Evolutionary conservation across 2,113 vertebrate genomes (phyloP).

Genomic region (Perca fluviatilis): DNA sequence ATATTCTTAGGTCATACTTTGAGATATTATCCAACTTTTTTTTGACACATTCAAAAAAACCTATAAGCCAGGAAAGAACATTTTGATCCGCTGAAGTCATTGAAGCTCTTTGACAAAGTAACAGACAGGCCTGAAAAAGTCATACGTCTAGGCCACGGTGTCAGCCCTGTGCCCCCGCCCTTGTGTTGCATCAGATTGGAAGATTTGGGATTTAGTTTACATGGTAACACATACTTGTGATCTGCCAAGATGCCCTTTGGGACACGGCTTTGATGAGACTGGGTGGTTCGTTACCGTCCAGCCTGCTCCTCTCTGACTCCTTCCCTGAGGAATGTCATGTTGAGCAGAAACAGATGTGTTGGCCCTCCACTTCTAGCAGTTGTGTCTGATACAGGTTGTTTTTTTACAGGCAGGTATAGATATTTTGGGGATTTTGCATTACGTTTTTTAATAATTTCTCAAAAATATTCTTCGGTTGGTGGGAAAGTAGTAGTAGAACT

Average conservation of each 20-base stretch:
- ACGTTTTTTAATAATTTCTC: slow-evolving; percentile 2
- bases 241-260: background rate
- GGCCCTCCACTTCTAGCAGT: slow-evolving; percentile 12
- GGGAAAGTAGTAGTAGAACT: background rate
- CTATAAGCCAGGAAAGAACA: background rate
- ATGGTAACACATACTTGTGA: slow-evolving; percentile 20
- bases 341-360: slow-evolving; percentile 62
- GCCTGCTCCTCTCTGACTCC: slow-evolving; percentile 7
- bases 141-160: slow-evolving; percentile 1
- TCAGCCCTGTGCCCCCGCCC: slow-evolving; percentile 34
- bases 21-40: slow-evolving; percentile 5
- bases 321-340: slow-evolving; percentile 53
- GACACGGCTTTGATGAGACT: background rate
- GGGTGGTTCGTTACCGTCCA: slow-evolving; percentile 16
- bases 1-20: background rate
- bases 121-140: slow-evolving; percentile 20
- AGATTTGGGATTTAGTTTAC: slow-evolving; percentile 37
- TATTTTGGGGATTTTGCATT: background rate
- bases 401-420: background rate
- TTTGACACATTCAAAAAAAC: background rate
- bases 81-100: slow-evolving; percentile 57
- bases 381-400: background rate
- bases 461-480: background rate
- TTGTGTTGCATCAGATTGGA: slow-evolving; percentile 11
- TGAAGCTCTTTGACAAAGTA: background rate